Percentiles rank a stretch among this genome's conserved stretches.
Conservation (phyloP, 2,797 vertebrate genomes). For the Stomatorhinus walkeri region DNA sequence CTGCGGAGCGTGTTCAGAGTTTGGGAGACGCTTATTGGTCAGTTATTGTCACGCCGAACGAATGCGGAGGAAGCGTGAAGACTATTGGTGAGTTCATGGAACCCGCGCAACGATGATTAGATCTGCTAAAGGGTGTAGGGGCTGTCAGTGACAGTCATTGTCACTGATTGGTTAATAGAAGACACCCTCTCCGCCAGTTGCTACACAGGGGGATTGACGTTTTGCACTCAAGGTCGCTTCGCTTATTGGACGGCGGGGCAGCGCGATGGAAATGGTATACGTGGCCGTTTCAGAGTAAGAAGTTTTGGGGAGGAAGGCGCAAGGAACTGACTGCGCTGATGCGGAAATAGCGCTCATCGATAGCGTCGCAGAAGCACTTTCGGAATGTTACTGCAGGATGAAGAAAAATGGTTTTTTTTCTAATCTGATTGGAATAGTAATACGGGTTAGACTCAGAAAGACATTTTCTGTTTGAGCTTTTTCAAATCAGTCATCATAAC, state of each 20-base stretch:
- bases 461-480: not conserved
- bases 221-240: not conserved
- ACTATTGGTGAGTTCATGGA: conserved; percentile 39
- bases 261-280: conserved; percentile 55
- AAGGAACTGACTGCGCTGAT: not conserved
- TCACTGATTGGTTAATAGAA: conserved; percentile 31
- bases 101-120: not conserved
- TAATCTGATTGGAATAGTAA: not conserved
- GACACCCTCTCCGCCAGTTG: not conserved
- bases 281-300: conserved; percentile 50
- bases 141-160: conserved; percentile 48
- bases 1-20: conserved; percentile 33
- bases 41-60: conserved; percentile 19
- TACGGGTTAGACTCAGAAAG: not conserved
- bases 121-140: not conserved
- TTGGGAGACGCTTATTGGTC: conserved; percentile 36
- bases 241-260: conserved; percentile 19
- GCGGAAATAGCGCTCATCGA: not conserved
- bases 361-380: not conserved
- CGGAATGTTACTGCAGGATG: not conserved
- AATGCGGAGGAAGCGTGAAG: conserved; percentile 27
- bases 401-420: not conserved
- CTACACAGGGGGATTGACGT: conserved; percentile 21
- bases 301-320: not conserved
- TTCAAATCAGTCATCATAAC: not conserved